These are phyloP conservation scores for Eulemur coronatus DNA, from an alignment of 2,797 vertebrate species.

Conservation along the genomic window DNA sequence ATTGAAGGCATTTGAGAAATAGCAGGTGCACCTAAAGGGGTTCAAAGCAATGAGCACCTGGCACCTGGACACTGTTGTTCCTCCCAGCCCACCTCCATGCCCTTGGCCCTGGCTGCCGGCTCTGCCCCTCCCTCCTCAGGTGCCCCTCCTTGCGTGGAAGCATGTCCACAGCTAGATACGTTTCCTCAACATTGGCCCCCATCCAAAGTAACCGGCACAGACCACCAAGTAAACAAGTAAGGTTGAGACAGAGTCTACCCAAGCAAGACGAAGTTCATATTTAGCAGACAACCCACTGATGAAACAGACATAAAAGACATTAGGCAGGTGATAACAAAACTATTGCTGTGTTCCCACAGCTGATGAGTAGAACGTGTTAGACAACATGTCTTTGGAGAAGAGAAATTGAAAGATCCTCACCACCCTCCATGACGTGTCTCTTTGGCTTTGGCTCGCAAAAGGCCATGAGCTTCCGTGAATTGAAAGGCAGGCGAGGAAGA, in stretches of 20 bases:
- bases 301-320: neutral
- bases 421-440: neutral
- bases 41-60: neutral
- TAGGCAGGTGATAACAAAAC: neutral
- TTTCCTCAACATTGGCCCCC: neutral
- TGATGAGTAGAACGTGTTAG: neutral
- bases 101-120: too few relatives aligned
- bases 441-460: neutral
- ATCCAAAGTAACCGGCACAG: neutral
- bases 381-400: neutral
- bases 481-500: neutral
- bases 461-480: neutral
- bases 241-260: neutral
- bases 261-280: neutral
- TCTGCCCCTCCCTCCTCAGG: neutral
- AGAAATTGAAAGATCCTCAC: neutral
- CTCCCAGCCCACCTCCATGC: rapidly evolving
- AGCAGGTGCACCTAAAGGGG: neutral
- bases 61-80: too few relatives aligned
- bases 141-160: neutral
- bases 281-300: neutral
- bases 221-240: neutral
- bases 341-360: neutral
- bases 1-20: neutral
- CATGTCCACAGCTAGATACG: neutral